These are phyloP conservation scores for Neodon shergylaensis DNA, from an alignment of 2,113 vertebrate species.

Conservation along the genomic window DNA sequence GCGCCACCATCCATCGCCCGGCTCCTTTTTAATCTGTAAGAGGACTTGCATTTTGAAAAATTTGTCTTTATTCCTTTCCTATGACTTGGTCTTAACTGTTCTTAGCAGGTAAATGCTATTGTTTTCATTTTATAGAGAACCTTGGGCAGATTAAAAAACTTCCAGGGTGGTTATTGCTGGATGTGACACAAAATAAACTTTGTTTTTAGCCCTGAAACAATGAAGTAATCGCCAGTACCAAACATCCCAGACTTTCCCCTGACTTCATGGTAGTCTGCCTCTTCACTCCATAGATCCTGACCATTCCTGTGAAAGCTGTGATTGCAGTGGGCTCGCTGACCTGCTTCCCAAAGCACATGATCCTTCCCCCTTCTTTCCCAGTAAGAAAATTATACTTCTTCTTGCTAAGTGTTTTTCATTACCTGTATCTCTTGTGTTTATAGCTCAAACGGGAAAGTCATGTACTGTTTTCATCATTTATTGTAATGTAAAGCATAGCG, in stretches of 20 bases:
- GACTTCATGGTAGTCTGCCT: not conserved
- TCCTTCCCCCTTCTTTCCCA: constrained; percentile 94
- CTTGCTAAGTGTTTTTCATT: not conserved
- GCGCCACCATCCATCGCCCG: too few relatives aligned
- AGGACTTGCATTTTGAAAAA: constrained; percentile 33
- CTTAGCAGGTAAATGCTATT: not conserved
- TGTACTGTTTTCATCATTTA: constrained; percentile 10
- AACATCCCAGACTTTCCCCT: not conserved
- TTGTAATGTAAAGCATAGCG: not conserved
- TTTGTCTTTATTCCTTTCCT: not conserved
- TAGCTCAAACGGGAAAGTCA: not conserved
- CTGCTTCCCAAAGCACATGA: constrained; percentile 92
- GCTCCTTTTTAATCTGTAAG: constrained; percentile 24
- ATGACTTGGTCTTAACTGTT: constrained; percentile 40
- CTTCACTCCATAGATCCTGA: constrained; percentile 90
- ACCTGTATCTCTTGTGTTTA: not conserved
- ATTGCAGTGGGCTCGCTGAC: constrained; percentile 93
- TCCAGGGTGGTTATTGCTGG: not conserved
- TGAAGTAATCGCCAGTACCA: not conserved
- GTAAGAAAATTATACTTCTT: constrained; percentile 85
- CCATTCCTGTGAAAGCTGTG: constrained; percentile 94
- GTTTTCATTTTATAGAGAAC: constrained; percentile 44
- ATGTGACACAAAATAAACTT: not conserved
- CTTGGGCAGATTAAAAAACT: constrained; percentile 15
- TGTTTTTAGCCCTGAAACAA: not conserved